phyloP scores from a whole-genome alignment of 2,797 vertebrate species.

The Periparus ater region DNA sequence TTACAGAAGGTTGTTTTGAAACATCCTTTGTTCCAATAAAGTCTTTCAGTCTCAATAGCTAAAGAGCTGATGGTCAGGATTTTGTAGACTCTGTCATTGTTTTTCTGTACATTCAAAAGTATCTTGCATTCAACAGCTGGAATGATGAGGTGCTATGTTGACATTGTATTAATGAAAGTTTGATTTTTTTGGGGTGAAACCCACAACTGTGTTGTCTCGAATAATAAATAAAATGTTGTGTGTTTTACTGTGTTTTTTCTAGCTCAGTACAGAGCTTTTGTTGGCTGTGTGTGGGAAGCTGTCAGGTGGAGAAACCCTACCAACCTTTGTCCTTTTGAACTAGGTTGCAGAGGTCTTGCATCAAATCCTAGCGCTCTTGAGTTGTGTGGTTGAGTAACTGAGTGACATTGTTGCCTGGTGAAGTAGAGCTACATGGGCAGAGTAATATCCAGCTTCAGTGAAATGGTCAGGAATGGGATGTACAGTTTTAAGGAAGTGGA shows the following conservation, averaged over 20 bases:
- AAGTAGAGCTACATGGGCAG: neutral
- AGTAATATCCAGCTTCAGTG: neutral
- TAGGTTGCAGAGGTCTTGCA: neutral
- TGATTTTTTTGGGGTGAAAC: neutral
- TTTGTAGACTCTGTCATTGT: neutral
- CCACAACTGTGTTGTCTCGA: neutral
- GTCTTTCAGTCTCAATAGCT: neutral
- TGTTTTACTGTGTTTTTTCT: neutral
- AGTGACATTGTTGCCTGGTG: neutral
- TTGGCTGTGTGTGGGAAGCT: neutral
- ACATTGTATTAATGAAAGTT: neutral
- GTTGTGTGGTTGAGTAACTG: neutral
- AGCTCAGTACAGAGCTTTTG: neutral
- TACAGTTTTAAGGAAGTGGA: neutral
- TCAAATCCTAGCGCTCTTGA: neutral
- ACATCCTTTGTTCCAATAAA: neutral
- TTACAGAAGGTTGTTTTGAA: neutral
- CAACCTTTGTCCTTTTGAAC: conserved; percentile 47
- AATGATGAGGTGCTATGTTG: neutral
- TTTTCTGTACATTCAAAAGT: neutral
- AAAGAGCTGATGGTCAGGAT: neutral
- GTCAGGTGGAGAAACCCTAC: neutral
- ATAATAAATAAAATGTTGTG: neutral
- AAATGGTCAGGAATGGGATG: neutral
- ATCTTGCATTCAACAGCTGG: neutral